Base-by-base conservation (phyloP, 2,797 vertebrate species). In the Mus spretus region DNA sequence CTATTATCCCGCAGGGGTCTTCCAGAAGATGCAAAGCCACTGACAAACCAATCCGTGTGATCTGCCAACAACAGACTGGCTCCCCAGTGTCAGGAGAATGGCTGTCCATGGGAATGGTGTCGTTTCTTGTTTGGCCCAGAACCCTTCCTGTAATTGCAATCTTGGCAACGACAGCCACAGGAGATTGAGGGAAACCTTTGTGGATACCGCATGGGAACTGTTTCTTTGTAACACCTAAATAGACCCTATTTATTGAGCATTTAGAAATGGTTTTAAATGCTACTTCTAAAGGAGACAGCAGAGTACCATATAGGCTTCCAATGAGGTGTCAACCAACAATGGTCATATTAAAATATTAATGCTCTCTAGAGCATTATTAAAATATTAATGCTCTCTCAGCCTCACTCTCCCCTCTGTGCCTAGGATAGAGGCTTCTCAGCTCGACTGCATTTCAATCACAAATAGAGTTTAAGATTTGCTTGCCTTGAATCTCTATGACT, bases 191-290 rank as follows among this genome's bases (percentile, higher is more conserved):
- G 91, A 96, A 87, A 81, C 28, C 97, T 98, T 97, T 96, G 80
- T 97, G 98, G 97, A 90, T 97, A 92, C 91, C 80, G 88, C 93
- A 44, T 87, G 95, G 94, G 20, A 15, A 97, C 98, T 97, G 94
- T 95, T 24, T 83, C 96, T 96, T 98, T 95, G 96, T 89, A 93
- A 81, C 94, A 97, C 96, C 92, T 67, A 97, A 97, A 97, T 92
- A 97, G 81, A 95, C 91, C 89, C 91, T 98, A 94, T 97, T 97
- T 96, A 90, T 93, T 97, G 96, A 97, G 87, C 95, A 97, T 92
- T 59, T 67, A 81, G 55, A 96, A 95, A 94, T 96, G 97, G 79
- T 97, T 98, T 97, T 97, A 96, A 96, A 84, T 97, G 89, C 88
- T 95, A 78, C 37, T 92, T 98, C 92, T 95, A 61, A 88, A 20